Base-by-base conservation (phyloP, 37 sponge, comb jelly and placozoan species). In the Axinella damicornis region DNA sequence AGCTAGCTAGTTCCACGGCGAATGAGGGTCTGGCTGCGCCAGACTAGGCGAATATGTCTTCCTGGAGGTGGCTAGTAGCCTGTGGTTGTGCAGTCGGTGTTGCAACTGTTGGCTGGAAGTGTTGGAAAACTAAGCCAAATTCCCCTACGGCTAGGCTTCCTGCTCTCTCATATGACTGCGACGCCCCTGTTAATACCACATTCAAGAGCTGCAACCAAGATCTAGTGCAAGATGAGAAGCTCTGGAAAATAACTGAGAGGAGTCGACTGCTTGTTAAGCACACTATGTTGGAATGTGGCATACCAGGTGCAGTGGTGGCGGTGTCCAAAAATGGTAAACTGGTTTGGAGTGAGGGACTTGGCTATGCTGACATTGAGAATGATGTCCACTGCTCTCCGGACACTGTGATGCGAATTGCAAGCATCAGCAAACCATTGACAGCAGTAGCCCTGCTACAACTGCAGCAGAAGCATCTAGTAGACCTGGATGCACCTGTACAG, bases 341-440 rank as follows among this genome's bases (percentile, higher is more conserved):
- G 31, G 86, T 94, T 30, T 89, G 90, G 89, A 90, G 75, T 46
- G 78, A 79, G 22, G 97, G 95, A 1, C 59, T 92, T 11, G 98
- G 95, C 18, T 83, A 71, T 20, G 76, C 93, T 24, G 94, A 94
- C 53, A 83, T 97, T 31, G 98, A 97, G 67, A 97, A 92, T 58
- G 72, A 41, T 36, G 85, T 83, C 0, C 80, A 86, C 32, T 94
- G 92, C 61, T 58, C 85, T 20, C 69, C 35, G 17, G 6, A 68
- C 35, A 68, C 84, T 24, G 89, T 90, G 27, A 95, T 97, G 95
- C 76, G 98, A 18, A 90, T 97, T 11, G 98, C 98, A 20, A 97
- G 98, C 85, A 98, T 95, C 65, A 91, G 92, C 65, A 98, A 95
- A 56, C 71, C 91, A 20, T 69, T 98, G 39, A 90, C 94, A 24